A percentile compares a stretch with the other conserved stretches of the same genome.
Conservation (phyloP, 2,888 invertebrate species). For the Meiosimyza platycephala region DNA sequence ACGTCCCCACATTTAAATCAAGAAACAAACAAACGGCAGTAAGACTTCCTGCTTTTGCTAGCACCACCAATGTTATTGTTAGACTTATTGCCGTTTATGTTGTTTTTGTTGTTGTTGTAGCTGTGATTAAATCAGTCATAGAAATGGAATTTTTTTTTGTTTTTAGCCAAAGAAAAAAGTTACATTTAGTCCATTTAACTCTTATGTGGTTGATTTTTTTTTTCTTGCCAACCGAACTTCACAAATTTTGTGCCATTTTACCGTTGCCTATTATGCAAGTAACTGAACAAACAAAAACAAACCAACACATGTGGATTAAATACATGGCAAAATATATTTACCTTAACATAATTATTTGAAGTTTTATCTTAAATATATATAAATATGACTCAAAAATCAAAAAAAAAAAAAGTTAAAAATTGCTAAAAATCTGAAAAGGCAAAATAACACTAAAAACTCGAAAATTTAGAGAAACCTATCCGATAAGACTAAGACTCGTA, state of each 20-base stretch:
- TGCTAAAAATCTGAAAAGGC: too few relatives aligned
- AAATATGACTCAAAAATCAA: too few relatives aligned
- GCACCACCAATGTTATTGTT: not conserved
- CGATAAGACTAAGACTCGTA: too few relatives aligned
- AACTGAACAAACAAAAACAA: slow-evolving; percentile 33
- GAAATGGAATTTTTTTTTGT: slow-evolving; percentile 46
- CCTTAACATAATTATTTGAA: too few relatives aligned
- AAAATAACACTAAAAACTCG: too few relatives aligned
- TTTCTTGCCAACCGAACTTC: slow-evolving; percentile 16
- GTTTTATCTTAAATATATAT: too few relatives aligned
- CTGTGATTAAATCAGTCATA: slow-evolving; percentile 61
- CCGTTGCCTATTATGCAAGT: slow-evolving; percentile 58
- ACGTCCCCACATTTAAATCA: not conserved
- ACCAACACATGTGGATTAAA: slow-evolving; percentile 21
- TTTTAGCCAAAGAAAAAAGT: not conserved
- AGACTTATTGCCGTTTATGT: not conserved
- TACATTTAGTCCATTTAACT: too few relatives aligned
- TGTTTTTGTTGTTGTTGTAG: slow-evolving; percentile 21
- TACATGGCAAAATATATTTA: slow-evolving; percentile 30
- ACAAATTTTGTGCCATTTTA: slow-evolving; percentile 39
- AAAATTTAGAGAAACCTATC: too few relatives aligned
- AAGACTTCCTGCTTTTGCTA: slow-evolving; percentile 11
- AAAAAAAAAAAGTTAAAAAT: too few relatives aligned
- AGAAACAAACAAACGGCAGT: not conserved
- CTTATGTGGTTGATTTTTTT: too few relatives aligned